These are phyloP conservation scores for Acrossocheilus fasciatus DNA, from an alignment of 2,797 vertebrate genomes.

Conservation along the genomic window DNA sequence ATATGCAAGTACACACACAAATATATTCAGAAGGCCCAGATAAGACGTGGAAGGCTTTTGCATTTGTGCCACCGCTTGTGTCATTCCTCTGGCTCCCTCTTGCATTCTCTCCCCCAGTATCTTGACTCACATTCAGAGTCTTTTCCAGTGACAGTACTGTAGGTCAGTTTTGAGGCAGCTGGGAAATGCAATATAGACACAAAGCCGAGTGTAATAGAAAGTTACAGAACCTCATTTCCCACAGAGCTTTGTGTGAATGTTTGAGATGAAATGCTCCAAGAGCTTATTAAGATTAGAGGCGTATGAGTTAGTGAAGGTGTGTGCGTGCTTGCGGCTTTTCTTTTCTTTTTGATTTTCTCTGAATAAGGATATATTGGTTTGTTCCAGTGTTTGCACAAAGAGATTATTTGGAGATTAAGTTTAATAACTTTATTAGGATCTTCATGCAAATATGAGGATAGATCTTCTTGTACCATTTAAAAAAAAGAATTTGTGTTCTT, in stretches of 20 bases:
- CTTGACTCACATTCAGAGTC: slow-evolving; percentile 14
- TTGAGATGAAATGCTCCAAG: slow-evolving; percentile 20
- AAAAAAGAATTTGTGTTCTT: neutral
- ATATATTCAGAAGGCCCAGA: slow-evolving; percentile 28
- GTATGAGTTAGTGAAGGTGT: slow-evolving; percentile 10
- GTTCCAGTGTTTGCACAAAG: slow-evolving; percentile 17
- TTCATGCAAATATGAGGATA: neutral
- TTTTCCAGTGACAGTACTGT: slow-evolving; percentile 1
- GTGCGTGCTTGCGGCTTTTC: neutral
- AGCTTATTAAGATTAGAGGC: slow-evolving; percentile 38
- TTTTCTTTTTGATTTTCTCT: slow-evolving; percentile 13
- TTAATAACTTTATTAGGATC: slow-evolving; percentile 17
- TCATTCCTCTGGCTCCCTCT: slow-evolving; percentile 5
- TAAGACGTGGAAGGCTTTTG: slow-evolving; percentile 19
- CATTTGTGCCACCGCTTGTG: slow-evolving; percentile 9
- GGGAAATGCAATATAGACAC: slow-evolving; percentile 30
- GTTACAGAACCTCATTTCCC: slow-evolving; percentile 36
- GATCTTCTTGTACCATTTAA: neutral
- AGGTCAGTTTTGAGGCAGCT: slow-evolving; percentile 34
- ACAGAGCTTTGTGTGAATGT: slow-evolving; percentile 21
- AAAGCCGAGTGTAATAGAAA: slow-evolving; percentile 18
- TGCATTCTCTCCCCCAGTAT: neutral
- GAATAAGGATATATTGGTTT: slow-evolving; percentile 24
- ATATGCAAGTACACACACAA: slow-evolving; percentile 40
- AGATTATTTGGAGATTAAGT: neutral